phyloP scores from a whole-genome alignment of 2,113 vertebrate genomes.

The Electrona antarctica region DNA sequence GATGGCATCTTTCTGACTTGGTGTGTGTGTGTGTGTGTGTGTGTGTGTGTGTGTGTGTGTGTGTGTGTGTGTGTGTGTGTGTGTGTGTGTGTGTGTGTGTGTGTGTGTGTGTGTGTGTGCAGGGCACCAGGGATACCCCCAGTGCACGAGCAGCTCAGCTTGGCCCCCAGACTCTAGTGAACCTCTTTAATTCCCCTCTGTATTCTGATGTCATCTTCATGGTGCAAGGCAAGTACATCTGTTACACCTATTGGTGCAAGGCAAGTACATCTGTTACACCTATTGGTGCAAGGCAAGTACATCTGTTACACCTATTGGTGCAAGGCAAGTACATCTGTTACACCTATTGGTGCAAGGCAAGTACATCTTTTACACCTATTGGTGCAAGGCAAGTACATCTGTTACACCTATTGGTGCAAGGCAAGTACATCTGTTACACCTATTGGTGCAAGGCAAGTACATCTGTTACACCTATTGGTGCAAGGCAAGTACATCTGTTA shows the following conservation, averaged over 20 bases:
- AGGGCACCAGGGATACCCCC: constrained; percentile 75
- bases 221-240: constrained; percentile 88
- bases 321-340: constrained; percentile 83
- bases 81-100: constrained; percentile 11
- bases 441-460: too few relatives aligned
- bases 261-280: constrained; percentile 67
- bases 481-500: too few relatives aligned
- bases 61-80: not conserved
- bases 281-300: constrained; percentile 87
- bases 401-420: too few relatives aligned
- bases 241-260: constrained; percentile 81
- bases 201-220: constrained; percentile 97
- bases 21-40: not conserved
- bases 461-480: too few relatives aligned
- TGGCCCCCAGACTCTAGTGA: constrained; percentile 86
- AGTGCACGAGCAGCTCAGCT: constrained; percentile 74
- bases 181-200: constrained; percentile 92
- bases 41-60: not conserved
- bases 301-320: constrained; percentile 61
- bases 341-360: too few relatives aligned
- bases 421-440: too few relatives aligned
- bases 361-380: too few relatives aligned
- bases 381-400: too few relatives aligned
- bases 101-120: constrained; percentile 21
- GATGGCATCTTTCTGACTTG: too few relatives aligned